These are phyloP conservation scores for Anorthoa munda DNA, from an alignment of 2,888 invertebrate species.

Conservation along the genomic window DNA sequence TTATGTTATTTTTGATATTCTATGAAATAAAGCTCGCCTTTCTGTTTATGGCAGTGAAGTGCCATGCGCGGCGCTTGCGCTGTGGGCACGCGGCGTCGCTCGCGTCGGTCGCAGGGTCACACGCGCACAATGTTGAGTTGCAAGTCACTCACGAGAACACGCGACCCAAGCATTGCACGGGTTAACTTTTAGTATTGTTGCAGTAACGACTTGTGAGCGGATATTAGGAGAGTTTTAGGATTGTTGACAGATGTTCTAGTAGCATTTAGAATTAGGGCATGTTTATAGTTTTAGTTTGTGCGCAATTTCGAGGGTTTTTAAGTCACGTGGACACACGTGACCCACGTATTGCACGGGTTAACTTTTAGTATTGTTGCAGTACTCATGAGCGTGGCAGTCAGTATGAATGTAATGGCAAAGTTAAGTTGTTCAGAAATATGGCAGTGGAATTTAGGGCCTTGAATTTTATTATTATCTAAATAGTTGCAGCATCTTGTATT, in stretches of 20 bases:
- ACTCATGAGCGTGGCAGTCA: neutral
- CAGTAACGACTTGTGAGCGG: constrained; percentile 3
- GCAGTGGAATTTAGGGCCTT: neutral
- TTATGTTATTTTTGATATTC: constrained; percentile 35
- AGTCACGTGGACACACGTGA: constrained; percentile 54
- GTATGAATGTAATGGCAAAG: neutral
- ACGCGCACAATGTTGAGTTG: constrained; percentile 65
- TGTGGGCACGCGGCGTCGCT: constrained; percentile 34
- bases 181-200: constrained; percentile 45
- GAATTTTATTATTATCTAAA: too few relatives aligned
- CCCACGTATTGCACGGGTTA: constrained; percentile 47
- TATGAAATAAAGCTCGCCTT: constrained; percentile 29
- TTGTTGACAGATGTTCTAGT: too few relatives aligned
- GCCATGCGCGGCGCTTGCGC: constrained; percentile 57
- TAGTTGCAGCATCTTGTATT: too few relatives aligned
- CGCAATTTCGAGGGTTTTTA: neutral
- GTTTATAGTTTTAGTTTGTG: too few relatives aligned
- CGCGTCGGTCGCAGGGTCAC: constrained; percentile 60
- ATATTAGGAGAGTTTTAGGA: constrained; percentile 3
- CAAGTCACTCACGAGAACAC: constrained; percentile 28
- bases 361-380: constrained; percentile 40
- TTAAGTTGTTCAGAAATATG: neutral
- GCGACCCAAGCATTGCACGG: constrained; percentile 47
- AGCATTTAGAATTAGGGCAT: too few relatives aligned
- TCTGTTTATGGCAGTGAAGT: constrained; percentile 47